These are phyloP conservation scores for Streblospio benedicti DNA, from an alignment of 1,140 invertebrate species.

Conservation along the genomic window DNA sequence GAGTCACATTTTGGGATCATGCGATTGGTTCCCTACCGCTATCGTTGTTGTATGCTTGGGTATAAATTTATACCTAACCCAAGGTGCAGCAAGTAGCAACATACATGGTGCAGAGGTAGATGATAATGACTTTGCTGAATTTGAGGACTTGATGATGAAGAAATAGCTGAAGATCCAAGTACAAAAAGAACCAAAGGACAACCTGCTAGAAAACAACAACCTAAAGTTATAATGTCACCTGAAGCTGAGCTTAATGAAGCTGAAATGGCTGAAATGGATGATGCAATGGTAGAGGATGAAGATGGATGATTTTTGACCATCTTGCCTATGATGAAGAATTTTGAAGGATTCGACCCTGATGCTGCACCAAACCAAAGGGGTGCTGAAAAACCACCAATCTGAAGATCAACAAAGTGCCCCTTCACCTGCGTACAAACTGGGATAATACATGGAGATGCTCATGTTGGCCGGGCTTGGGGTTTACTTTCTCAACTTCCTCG, in stretches of 20 bases:
- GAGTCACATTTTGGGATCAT: too few species aligned
- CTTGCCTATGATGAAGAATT: constrained; percentile 91
- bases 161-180: too few species aligned
- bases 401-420: constrained; percentile 82
- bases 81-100: too few species aligned
- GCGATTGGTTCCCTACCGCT: too few species aligned
- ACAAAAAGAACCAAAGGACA: constrained; percentile 37
- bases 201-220: constrained; percentile 26
- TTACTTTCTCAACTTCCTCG: constrained; percentile 89
- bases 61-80: too few species aligned
- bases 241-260: constrained; percentile 15
- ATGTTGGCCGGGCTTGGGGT: constrained; percentile 77
- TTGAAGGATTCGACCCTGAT: constrained; percentile 75
- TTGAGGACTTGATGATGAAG: constrained; percentile 94
- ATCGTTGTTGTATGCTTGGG: too few species aligned
- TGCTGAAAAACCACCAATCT: constrained; percentile 67
- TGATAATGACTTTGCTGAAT: constrained; percentile 94
- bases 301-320: constrained; percentile 66
- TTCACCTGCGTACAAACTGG: constrained; percentile 83
- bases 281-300: constrained; percentile 49
- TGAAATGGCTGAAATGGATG: constrained; percentile 10
- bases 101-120: constrained; percentile 26
- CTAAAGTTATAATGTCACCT: constrained; percentile 17
- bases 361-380: constrained; percentile 42
- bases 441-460: constrained; percentile 91